Evolutionary conservation across 1,140 invertebrate genomes (phyloP), one percentile per base, ranked within the genome.

Genomic region (Drosophila arawakana): DNA sequence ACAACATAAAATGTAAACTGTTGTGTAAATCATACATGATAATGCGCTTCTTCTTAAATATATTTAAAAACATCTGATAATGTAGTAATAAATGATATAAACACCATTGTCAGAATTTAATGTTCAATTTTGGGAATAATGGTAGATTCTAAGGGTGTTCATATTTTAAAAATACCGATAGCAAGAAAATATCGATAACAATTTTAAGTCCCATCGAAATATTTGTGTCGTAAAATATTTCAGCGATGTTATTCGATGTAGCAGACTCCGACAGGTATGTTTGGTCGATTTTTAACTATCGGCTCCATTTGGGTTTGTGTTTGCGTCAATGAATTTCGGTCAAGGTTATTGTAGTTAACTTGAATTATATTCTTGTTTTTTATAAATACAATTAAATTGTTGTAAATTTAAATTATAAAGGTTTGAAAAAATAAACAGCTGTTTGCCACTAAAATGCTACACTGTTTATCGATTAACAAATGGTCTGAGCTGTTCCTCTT

Each of bases 31-130:
- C 18, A 57, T 30, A 15, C 13, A 39, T 35, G 21, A 54, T 62
- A 57, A 55, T 60, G 82, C 79, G 76, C 67, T 76, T 13, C 50
- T 72, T 78, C 68, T 69, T 73, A 54, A 70, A 78, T 76, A 72
- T 65, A 54, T 49, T 71, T 67, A 43, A 81, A 65, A 73, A 80
- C 76, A 82, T 69, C 70, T 80, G 55, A 73, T 61, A 73, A 80
- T 80, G 57, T 77, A 84, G 81, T 67, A 73, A 84, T 80, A 83
- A 67, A 83, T 57, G 65, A 52, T 59, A 21, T 13, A 76, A 82
- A 72, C 49, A 44, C 34, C 50, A 77, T 6, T 66, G 43, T 52
- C 10, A 52, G 59, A 39, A 37, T 47, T 15, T 35, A 21, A 21
- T 21, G 25, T 50, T 43, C 0, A 3, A 6, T 10, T 5, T 18